Percentiles rank a stretch among this genome's conserved stretches.
Evolutionary conservation across 2,113 vertebrate genomes (phyloP).

Genomic region (Sinocyclocheilus rhinocerous): DNA sequence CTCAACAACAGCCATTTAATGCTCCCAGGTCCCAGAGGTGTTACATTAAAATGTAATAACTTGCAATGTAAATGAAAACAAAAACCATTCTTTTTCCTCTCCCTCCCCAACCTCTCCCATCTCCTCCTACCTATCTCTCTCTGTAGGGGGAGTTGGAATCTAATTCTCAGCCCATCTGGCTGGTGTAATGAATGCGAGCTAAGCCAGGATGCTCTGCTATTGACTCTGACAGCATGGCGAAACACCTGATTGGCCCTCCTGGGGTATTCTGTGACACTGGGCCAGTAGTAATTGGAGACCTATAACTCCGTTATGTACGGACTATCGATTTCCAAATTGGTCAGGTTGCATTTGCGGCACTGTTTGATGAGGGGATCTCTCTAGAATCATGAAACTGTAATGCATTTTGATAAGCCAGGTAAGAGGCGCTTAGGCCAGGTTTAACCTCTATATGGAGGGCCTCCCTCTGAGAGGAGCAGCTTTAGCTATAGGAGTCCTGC

Average conservation of each 20-base stretch:
- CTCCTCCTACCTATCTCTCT: slow-evolving; percentile 59
- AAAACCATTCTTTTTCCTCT: slow-evolving; percentile 70
- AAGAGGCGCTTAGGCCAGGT: slow-evolving; percentile 42
- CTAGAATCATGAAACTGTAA: not conserved
- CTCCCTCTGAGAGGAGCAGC: slow-evolving; percentile 38
- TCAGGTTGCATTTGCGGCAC: slow-evolving; percentile 40
- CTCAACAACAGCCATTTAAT: slow-evolving; percentile 83
- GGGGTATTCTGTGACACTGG: slow-evolving; percentile 51
- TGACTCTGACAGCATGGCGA: slow-evolving; percentile 73
- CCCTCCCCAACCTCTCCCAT: slow-evolving; percentile 59
- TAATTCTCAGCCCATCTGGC: slow-evolving; percentile 80
- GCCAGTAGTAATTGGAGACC: slow-evolving; percentile 71
- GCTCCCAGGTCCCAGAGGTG: slow-evolving; percentile 75
- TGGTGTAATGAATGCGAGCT: slow-evolving; percentile 77
- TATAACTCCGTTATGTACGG: slow-evolving; percentile 72
- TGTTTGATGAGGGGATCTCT: slow-evolving; percentile 12
- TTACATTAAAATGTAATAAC: slow-evolving; percentile 82
- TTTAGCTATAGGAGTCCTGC: slow-evolving; percentile 27
- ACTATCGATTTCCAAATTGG: slow-evolving; percentile 60
- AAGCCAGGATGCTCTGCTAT: slow-evolving; percentile 73
- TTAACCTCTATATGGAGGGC: slow-evolving; percentile 36
- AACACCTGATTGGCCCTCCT: slow-evolving; percentile 75
- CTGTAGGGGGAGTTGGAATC: slow-evolving; percentile 76
- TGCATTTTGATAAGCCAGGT: not conserved
- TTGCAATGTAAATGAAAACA: slow-evolving; percentile 83